Base-by-base conservation (phyloP, 2,888 invertebrate species). In the Acanthopleura granulata region DNA sequence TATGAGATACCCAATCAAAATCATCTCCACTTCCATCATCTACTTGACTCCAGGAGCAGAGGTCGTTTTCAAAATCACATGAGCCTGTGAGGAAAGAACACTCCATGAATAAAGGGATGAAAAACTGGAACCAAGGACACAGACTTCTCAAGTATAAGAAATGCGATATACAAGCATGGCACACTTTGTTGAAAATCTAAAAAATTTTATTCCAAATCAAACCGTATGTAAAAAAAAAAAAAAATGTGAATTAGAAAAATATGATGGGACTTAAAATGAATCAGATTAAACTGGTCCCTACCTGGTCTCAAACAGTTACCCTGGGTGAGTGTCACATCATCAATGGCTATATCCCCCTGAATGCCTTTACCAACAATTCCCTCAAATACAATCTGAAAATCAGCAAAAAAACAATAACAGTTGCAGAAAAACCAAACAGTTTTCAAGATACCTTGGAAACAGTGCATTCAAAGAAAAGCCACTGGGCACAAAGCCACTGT, bases 1-100 rank as follows among this genome's bases (percentile, higher is more conserved):
- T 80, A 14, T 84, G 83, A 1, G 84, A 80, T 12, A 84, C 72
- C 89, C 89, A 89, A 75, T 88, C 87, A 83, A 87, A 89, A 73
- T 86, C 79, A 79, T 87, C 88, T n/a, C 27, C n/a, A 18, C n/a
- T 40, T 0, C 78, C 80, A 49, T 62, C 75, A 12, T 75, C 75
- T 15, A 78, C 79, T 70, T 87, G 87, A 0, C 78, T 81, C 84
- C 86, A 89, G 16, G 84, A 76, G 74, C 87, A 87, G 25, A 85
- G 76, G 18, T 85, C 86, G 57, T 81, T 81, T 76, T 89, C 88
- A 82, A 89, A 89, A 78, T 87, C 82, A 79, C 86, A 87, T 74
- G 85, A 84, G 14, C 87, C 88, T 85, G 70, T 1, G 12, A 49
- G 0, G 16, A 27, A 27, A 66, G 25, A 27, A 66, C 9, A 40